Conservation (phyloP, 2,797 vertebrate species). For the Simalia tracyae region DNA sequence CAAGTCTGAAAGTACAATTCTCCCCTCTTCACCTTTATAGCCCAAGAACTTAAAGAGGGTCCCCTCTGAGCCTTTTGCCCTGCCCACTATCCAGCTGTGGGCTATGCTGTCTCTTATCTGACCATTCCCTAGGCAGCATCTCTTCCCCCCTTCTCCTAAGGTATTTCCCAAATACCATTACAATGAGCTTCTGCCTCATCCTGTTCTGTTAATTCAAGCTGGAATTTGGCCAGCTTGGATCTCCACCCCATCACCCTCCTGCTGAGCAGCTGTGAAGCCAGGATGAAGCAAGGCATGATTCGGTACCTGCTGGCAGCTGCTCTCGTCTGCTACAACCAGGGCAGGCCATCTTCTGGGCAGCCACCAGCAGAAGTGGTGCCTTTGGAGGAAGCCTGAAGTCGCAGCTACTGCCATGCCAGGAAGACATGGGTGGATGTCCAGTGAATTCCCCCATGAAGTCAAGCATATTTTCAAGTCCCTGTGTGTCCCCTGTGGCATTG, state of each 20-base stretch:
- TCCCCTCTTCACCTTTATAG: too few species aligned
- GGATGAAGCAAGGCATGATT: not conserved
- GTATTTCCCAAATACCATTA: too few species aligned
- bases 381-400: conserved; percentile 82
- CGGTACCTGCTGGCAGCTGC: not conserved
- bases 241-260: not conserved
- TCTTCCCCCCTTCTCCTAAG: too few species aligned
- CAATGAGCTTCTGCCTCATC: not conserved
- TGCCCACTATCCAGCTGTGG: too few species aligned
- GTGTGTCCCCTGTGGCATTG: conserved; percentile 83
- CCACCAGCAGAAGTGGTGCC: conserved; percentile 68
- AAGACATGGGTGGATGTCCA: conserved; percentile 83
- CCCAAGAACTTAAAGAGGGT: too few species aligned
- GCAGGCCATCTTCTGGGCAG: not conserved
- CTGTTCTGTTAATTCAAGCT: not conserved
- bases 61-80: too few species aligned
- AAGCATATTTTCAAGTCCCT: conserved; percentile 83
- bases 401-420: conserved; percentile 82
- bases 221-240: not conserved
- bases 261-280: not conserved
- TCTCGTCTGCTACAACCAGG: not conserved
- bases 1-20: too few species aligned
- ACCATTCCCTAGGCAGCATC: too few species aligned
- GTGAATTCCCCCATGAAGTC: conserved; percentile 80
- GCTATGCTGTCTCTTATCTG: too few species aligned